These are phyloP conservation scores for Montipora cactus DNA, from an alignment of 64 coral and sea anemone species.

Conservation along the genomic window DNA sequence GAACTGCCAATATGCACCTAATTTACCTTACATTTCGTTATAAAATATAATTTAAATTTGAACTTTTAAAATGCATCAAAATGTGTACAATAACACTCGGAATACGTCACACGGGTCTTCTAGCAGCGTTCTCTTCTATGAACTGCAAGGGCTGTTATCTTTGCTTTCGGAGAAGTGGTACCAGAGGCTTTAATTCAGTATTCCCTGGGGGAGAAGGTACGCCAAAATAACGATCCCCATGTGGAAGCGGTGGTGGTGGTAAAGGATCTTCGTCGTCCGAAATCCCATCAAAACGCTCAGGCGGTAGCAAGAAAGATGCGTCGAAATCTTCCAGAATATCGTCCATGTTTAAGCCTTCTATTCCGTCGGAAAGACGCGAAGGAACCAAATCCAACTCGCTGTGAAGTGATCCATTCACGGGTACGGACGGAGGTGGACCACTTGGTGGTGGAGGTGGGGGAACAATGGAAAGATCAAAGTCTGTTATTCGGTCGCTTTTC, in stretches of 20 bases:
- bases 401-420: neutral
- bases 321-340: neutral
- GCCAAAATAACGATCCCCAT: constrained; percentile 42
- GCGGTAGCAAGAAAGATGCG: neutral
- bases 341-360: constrained; percentile 17
- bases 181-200: constrained; percentile 48
- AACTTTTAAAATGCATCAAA: too few species aligned
- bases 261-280: constrained; percentile 56
- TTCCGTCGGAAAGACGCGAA: neutral
- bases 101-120: neutral
- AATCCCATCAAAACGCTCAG: neutral
- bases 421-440: constrained; percentile 45
- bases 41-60: neutral
- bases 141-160: neutral
- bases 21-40: neutral
- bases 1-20: neutral
- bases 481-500: neutral
- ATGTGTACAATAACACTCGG: too few species aligned
- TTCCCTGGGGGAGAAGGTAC: constrained; percentile 35
- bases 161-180: constrained; percentile 62
- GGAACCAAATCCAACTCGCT: constrained; percentile 41
- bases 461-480: constrained; percentile 32
- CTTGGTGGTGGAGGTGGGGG: constrained; percentile 56
- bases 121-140: neutral
- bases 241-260: constrained; percentile 43